These are phyloP conservation scores for Pseudanteris insignis DNA, from an alignment of 2,888 invertebrate species.

Conservation along the genomic window DNA sequence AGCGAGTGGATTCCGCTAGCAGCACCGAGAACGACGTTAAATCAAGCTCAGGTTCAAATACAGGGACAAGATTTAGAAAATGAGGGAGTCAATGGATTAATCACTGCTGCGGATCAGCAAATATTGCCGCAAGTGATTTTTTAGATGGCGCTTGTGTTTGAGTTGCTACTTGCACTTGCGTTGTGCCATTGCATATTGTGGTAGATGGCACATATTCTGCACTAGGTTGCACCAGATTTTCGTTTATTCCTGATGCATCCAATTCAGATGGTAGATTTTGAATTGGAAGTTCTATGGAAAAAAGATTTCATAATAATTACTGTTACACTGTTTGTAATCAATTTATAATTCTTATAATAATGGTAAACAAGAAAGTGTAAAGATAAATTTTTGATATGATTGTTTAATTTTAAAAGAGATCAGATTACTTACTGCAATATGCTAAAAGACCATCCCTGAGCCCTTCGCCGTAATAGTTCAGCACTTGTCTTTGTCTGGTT, in stretches of 20 bases:
- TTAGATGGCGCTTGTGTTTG: slow-evolving; percentile 70
- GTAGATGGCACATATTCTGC: slow-evolving; percentile 50
- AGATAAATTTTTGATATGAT: too few species aligned
- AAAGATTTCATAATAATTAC: too few species aligned
- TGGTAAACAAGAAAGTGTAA: too few species aligned
- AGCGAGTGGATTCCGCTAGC: slow-evolving; percentile 65
- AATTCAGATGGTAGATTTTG: slow-evolving; percentile 54
- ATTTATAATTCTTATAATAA: too few species aligned
- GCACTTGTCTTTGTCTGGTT: slow-evolving; percentile 52
- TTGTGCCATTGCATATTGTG: slow-evolving; percentile 54
- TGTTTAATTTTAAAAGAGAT: neutral
- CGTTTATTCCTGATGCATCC: slow-evolving; percentile 49
- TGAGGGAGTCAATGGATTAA: slow-evolving; percentile 30
- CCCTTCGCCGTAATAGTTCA: slow-evolving; percentile 54
- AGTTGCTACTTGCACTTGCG: slow-evolving; percentile 74
- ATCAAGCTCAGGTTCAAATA: slow-evolving; percentile 41
- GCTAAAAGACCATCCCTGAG: slow-evolving; percentile 46
- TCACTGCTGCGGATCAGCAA: slow-evolving; percentile 37
- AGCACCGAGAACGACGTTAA: slow-evolving; percentile 52
- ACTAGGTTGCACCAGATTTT: slow-evolving; percentile 51
- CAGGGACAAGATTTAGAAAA: slow-evolving; percentile 44
- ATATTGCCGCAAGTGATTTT: slow-evolving; percentile 29
- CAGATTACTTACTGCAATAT: slow-evolving; percentile 33
- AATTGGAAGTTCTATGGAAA: slow-evolving; percentile 51
- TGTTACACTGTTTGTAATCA: too few species aligned